phyloP scores from a whole-genome alignment of 2,797 vertebrate genomes.

The Lacerta agilis region DNA sequence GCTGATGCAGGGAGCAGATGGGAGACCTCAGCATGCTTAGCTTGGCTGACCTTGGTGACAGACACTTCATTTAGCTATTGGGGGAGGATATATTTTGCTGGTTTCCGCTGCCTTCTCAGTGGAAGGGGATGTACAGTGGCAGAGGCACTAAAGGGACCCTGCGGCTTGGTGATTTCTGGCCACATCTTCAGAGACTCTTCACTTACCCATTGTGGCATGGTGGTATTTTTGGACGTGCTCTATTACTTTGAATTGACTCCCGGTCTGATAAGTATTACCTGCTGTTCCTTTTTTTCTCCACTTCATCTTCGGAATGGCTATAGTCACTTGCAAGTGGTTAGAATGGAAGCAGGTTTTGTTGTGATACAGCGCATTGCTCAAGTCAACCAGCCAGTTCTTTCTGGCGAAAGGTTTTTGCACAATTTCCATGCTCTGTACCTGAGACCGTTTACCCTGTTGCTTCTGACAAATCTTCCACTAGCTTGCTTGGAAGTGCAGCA shows the following conservation, averaged over 20 bases:
- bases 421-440: neutral
- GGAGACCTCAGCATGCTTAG: slow-evolving; percentile 1
- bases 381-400: neutral
- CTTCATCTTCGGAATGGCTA: neutral
- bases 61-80: slow-evolving; percentile 5
- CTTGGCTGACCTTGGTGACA: neutral
- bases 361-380: neutral
- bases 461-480: neutral
- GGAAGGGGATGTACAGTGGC: neutral
- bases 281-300: neutral
- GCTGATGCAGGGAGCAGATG: slow-evolving; percentile 12
- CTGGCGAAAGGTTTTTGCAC: neutral
- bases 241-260: neutral
- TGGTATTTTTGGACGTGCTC: neutral
- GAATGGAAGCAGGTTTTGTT: neutral
- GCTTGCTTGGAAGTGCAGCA: neutral
- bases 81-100: neutral
- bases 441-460: neutral
- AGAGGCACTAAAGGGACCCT: neutral
- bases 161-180: neutral
- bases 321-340: neutral
- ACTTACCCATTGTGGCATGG: neutral
- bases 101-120: neutral
- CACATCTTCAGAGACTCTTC: neutral
- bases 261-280: neutral